Conservation (phyloP, 1,140 invertebrate genomes). For the Drosophila punjabiensis region DNA sequence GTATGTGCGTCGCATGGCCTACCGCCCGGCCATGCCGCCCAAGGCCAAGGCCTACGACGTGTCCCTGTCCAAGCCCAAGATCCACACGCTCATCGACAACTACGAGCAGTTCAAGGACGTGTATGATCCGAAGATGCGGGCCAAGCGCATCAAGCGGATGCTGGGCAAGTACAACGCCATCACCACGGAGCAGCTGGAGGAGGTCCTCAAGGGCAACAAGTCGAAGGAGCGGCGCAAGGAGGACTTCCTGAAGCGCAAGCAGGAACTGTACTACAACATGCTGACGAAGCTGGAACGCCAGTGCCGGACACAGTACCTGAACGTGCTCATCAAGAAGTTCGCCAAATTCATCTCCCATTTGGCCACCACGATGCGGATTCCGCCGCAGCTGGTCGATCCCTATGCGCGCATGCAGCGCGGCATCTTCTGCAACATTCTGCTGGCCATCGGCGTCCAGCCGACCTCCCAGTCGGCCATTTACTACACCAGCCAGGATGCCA, state of each 20-base stretch:
- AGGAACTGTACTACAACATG: slow-evolving; percentile 79
- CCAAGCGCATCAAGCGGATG: slow-evolving; percentile 68
- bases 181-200: slow-evolving; percentile 75
- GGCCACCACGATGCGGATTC: slow-evolving; percentile 80
- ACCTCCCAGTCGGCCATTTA: slow-evolving; percentile 77
- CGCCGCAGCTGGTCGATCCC: slow-evolving; percentile 73
- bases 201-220: slow-evolving; percentile 71
- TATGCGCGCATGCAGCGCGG: slow-evolving; percentile 83
- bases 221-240: slow-evolving; percentile 69
- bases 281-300: slow-evolving; percentile 76
- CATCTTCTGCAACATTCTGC: slow-evolving; percentile 79
- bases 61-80: slow-evolving; percentile 58
- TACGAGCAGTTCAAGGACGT: slow-evolving; percentile 62
- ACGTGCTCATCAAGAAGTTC: slow-evolving; percentile 81
- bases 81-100: slow-evolving; percentile 39
- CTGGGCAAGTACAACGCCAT: slow-evolving; percentile 68
- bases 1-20: slow-evolving; percentile 74
- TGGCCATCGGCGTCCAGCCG: slow-evolving; percentile 78
- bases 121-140: slow-evolving; percentile 67
- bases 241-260: slow-evolving; percentile 75
- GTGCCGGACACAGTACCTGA: slow-evolving; percentile 76
- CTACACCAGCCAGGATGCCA: slow-evolving; percentile 77
- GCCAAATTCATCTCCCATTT: slow-evolving; percentile 77
- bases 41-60: slow-evolving; percentile 61
- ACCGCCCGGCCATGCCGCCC: slow-evolving; percentile 67